Evolutionary conservation across 2,888 invertebrate species (phyloP).

Genomic region (Cistogaster globosa): DNA sequence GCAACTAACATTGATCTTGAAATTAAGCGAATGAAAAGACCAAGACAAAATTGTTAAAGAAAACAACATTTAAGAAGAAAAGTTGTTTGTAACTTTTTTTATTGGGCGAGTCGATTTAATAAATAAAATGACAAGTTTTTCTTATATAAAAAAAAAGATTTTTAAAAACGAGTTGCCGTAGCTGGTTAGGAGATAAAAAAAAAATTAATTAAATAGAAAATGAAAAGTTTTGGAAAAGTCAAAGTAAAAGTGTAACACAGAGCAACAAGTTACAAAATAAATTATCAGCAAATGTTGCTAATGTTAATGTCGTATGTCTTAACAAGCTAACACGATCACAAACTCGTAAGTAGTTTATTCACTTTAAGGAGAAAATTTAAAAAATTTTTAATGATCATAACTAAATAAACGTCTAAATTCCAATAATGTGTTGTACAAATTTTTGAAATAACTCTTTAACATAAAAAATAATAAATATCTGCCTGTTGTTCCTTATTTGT

Average conservation of each 20-base stretch:
- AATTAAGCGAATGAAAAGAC: conserved; percentile 31
- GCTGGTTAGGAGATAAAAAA: conserved; percentile 1
- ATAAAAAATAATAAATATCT: neutral
- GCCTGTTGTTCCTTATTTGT: neutral
- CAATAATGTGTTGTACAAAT: conserved; percentile 4
- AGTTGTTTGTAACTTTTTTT: conserved; percentile 5
- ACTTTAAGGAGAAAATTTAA: neutral
- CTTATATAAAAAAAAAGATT: conserved; percentile 21
- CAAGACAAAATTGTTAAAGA: conserved; percentile 1
- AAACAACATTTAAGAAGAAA: conserved; percentile 15
- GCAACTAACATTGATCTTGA: conserved; percentile 61
- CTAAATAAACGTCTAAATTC: neutral
- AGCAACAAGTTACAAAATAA: conserved; percentile 14
- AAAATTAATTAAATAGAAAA: neutral
- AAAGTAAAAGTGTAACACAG: conserved; percentile 53
- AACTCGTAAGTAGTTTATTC: conserved; percentile 16
- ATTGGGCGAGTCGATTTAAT: conserved; percentile 8
- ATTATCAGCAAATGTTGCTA: neutral
- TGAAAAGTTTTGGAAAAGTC: conserved; percentile 14
- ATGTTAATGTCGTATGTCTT: conserved; percentile 13
- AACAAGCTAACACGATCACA: neutral
- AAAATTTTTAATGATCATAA: neutral
- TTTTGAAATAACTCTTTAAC: neutral
- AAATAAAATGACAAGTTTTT: conserved; percentile 7
- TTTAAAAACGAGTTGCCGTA: conserved; percentile 15